A percentile compares a stretch with the other conserved stretches of the same genome.
These are phyloP conservation scores for Prionailurus viverrinus DNA, from an alignment of 2,113 vertebrate species.

Conservation along the genomic window DNA sequence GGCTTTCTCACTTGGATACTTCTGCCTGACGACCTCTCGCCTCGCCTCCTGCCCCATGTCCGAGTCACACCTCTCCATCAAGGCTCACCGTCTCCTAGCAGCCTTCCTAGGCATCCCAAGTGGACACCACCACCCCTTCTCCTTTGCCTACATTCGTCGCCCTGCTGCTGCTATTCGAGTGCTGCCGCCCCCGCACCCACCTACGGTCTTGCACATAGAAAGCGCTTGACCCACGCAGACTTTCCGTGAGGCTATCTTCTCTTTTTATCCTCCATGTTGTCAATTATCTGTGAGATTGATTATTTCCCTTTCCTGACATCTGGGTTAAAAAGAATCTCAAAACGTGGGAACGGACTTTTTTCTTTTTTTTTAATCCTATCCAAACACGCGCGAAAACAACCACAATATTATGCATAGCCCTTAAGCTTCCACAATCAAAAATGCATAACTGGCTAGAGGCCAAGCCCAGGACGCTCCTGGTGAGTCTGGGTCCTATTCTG, in stretches of 20 bases:
- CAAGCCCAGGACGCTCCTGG: not conserved
- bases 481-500: not conserved
- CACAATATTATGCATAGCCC: not conserved
- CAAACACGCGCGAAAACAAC: not conserved
- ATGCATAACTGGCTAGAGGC: not conserved
- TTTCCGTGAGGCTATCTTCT: not conserved
- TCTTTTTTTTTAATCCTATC: not conserved
- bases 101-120: not conserved
- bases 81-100: not conserved
- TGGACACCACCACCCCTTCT: not conserved
- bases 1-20: not conserved
- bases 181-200: not conserved
- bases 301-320: not conserved
- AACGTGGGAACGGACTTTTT: not conserved
- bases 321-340: slow-evolving; percentile 5
- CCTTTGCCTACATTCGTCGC: not conserved
- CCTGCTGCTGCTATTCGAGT: accelerated
- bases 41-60: not conserved
- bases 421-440: not conserved
- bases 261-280: not conserved
- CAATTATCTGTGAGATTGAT: not conserved
- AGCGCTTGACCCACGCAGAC: not conserved
- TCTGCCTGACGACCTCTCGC: not conserved
- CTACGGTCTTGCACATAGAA: not conserved
- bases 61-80: not conserved